A percentile compares a stretch with the other conserved stretches of the same genome.
Evolutionary conservation across 2,113 vertebrate species (phyloP).

Genomic region (Nerophis lumbriciformis): DNA sequence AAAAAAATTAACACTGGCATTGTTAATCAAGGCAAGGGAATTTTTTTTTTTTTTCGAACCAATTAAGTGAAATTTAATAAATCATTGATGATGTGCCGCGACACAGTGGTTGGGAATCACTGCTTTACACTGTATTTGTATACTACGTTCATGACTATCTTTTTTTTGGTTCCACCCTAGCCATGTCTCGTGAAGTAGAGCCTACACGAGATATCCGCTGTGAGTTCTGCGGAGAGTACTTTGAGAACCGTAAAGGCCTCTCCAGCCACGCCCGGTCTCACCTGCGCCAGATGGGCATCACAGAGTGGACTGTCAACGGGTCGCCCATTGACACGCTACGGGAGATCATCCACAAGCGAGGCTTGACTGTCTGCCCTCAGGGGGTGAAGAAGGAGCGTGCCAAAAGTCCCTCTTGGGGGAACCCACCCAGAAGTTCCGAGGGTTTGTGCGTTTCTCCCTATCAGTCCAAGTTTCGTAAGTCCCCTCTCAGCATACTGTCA

Average conservation of each 20-base stretch:
- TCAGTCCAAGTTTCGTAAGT: constrained; percentile 65
- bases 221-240: constrained; percentile 92
- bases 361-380: constrained; percentile 55
- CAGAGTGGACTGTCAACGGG: constrained; percentile 92
- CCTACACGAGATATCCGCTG: constrained; percentile 87
- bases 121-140: too few species aligned
- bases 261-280: constrained; percentile 93
- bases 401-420: constrained; percentile 58
- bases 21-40: too few species aligned
- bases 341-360: constrained; percentile 86
- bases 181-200: constrained; percentile 73
- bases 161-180: constrained; percentile 48
- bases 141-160: too few species aligned
- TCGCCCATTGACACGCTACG: constrained; percentile 90
- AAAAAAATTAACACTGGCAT: too few species aligned
- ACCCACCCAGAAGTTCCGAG: constrained; percentile 23
- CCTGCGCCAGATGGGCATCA: constrained; percentile 93
- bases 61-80: too few species aligned
- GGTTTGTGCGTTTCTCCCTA: constrained; percentile 40
- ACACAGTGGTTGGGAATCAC: too few species aligned
- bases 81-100: too few species aligned
- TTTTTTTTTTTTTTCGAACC: too few species aligned
- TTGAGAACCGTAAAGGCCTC: constrained; percentile 92
- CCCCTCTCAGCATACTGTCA: constrained; percentile 63
- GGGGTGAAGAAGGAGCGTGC: constrained; percentile 76